Evolutionary conservation across 2,113 vertebrate species (phyloP).

Genomic region (Corythaeola cristata): DNA sequence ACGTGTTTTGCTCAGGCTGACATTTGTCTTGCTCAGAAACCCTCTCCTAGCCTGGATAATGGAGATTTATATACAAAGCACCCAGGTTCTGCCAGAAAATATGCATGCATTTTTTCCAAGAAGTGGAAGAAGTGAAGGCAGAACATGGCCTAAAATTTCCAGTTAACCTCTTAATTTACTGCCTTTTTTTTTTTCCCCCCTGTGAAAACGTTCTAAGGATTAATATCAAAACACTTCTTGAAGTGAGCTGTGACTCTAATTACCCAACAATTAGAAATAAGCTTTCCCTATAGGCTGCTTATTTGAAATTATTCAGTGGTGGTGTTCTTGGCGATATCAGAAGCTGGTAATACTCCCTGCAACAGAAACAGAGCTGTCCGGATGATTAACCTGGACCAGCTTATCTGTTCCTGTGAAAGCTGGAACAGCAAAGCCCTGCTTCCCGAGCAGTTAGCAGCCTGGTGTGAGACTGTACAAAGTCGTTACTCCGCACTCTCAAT

Average conservation of each 20-base stretch:
- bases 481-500: neutral
- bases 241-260: neutral
- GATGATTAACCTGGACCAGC: neutral
- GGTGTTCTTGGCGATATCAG: neutral
- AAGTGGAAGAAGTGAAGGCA: neutral
- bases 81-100: conserved; percentile 15
- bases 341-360: neutral
- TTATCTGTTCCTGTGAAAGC: neutral
- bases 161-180: neutral
- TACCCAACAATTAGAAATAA: conserved; percentile 5
- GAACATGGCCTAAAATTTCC: neutral
- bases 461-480: neutral
- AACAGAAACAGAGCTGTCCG: neutral
- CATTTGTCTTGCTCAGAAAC: neutral
- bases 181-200: neutral
- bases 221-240: neutral
- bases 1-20: neutral
- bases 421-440: neutral
- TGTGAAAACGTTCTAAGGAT: neutral
- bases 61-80: conserved; percentile 4
- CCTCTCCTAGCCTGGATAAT: neutral
- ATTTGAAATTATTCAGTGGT: neutral
- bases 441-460: neutral
- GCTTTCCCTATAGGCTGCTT: neutral
- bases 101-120: neutral